Evolutionary conservation across 1,140 invertebrate species (phyloP).

Genomic region (Mesaphorura yosii): DNA sequence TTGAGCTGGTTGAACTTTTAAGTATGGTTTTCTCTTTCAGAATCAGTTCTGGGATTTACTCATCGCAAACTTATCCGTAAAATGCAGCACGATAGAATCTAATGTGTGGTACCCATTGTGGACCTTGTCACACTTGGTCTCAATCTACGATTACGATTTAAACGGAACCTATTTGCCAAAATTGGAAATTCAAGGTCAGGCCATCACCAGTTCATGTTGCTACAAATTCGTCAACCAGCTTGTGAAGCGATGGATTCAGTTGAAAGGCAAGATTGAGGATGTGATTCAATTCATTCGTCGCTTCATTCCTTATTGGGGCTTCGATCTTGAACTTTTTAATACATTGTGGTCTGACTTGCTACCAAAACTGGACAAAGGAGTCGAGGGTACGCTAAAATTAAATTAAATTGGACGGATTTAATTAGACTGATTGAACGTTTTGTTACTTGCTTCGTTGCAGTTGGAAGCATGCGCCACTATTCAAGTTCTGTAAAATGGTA

Average conservation of each 20-base stretch:
- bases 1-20: background rate
- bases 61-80: background rate
- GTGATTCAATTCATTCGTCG: background rate
- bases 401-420: too few relatives aligned
- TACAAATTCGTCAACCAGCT: background rate
- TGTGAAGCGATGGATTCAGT: conserved; percentile 7
- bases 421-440: background rate
- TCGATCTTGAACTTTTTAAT: background rate
- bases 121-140: conserved; percentile 8
- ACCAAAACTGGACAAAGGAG: conserved; percentile 3
- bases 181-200: background rate
- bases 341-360: conserved; percentile 15
- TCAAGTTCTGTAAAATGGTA: conserved; percentile 1
- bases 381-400: background rate
- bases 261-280: conserved; percentile 6
- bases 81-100: background rate
- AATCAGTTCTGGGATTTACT: conserved; percentile 5
- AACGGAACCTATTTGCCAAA: background rate
- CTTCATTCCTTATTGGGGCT: conserved; percentile 9
- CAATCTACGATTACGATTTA: conserved; percentile 1
- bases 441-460: background rate
- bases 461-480: conserved; percentile 1
- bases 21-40: conserved; percentile 7
- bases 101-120: conserved; percentile 10
- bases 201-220: background rate